Evolutionary conservation across 2,888 invertebrate species (phyloP), one percentile per base, ranked within the genome.

Genomic region (Lasioglossum marginatum): DNA sequence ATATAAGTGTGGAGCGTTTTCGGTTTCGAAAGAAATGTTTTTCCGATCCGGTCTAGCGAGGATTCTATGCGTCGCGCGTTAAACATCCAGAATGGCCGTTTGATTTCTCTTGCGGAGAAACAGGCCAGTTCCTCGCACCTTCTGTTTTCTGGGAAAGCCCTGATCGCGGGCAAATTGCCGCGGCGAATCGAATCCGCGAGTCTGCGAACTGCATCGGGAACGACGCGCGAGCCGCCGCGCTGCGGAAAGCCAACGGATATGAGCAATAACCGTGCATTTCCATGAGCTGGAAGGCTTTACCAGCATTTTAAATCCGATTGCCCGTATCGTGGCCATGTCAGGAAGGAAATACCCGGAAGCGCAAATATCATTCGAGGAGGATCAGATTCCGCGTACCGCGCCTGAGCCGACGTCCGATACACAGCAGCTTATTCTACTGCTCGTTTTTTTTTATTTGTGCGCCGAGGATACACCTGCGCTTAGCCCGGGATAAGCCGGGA

Each of bases 251-350:
- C 66, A 23, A 12, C 71, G 45, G 73, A 77, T 80, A 84, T 60
- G 85, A 80, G 85, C 85, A 85, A 84, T 80, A 85, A 85, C 76
- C 66, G 48, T 23, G 85, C 72, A 77, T 80, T 60, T 85, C 76
- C 80, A 80, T 77, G 66, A 73, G 70, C 48, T 27, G 34, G 57
- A 23, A 70, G 74, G 73, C 66, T 63, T 60, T 75, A 23, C 83
- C 82, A 73, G 78, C 79, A 45, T 68, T 85, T 85, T 77, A 81
- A 86, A 86, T 86, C 85, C 74, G 81, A 86, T 86, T 85, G 52
- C 81, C 68, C 74, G 80, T 85, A 77, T 81, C 70, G 73, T 40
- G 77, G 70, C 40, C 85, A 77, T 77, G 76, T 81, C 77, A 81
- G 14, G 52, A 57, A 52, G 80, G 76, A 77, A 48, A 77, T 80